Conservation (phyloP, 2,113 vertebrate genomes). For the Melanocharis versteri region DNA sequence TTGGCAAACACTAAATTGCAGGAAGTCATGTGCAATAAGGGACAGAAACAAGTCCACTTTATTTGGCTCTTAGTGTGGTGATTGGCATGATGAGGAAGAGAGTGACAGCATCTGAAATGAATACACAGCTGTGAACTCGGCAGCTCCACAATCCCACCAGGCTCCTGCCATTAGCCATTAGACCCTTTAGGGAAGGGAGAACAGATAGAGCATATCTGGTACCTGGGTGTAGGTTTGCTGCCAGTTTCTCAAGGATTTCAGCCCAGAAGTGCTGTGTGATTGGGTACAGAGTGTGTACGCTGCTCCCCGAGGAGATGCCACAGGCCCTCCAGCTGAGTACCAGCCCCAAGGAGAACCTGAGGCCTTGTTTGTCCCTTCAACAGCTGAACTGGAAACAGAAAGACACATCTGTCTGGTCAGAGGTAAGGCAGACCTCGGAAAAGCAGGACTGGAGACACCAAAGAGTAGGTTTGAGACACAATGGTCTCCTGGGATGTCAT, state of each 20-base stretch:
- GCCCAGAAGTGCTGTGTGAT: accelerated
- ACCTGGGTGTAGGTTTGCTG: not conserved
- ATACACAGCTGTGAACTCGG: not conserved
- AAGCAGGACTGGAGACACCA: not conserved
- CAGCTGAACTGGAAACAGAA: not conserved
- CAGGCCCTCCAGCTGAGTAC: not conserved
- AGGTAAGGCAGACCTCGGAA: not conserved
- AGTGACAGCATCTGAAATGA: not conserved
- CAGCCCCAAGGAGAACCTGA: not conserved
- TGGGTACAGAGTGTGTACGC: accelerated
- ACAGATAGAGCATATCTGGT: accelerated
- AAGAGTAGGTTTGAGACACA: not conserved
- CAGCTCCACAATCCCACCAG: not conserved
- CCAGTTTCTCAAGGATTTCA: not conserved
- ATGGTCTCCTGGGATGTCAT: accelerated
- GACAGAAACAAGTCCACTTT: not conserved
- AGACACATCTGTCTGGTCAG: not conserved
- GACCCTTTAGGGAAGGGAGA: not conserved
- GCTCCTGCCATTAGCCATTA: not conserved
- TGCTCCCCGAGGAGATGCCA: accelerated
- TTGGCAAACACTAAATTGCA: not conserved
- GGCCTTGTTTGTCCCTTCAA: not conserved
- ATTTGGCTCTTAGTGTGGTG: not conserved
- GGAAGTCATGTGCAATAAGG: not conserved
- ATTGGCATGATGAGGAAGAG: not conserved